These are phyloP conservation scores for Xylota segnis DNA, from an alignment of 2,888 invertebrate genomes.

Conservation along the genomic window DNA sequence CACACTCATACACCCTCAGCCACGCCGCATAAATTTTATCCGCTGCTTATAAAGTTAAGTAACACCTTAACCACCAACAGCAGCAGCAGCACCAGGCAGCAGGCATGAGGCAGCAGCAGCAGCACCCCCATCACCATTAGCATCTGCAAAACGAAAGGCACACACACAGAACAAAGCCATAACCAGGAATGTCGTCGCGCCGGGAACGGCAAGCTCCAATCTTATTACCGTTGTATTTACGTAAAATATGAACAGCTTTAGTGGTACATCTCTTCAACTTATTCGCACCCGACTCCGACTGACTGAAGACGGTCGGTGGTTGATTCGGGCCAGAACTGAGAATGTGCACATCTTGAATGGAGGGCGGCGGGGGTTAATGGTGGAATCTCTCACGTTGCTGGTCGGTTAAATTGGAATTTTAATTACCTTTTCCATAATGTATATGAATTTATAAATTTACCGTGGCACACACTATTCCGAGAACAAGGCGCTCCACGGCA, in stretches of 20 bases:
- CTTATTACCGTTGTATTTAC: constrained; percentile 76
- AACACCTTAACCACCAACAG: constrained; percentile 55
- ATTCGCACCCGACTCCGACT: constrained; percentile 53
- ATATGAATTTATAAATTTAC: constrained; percentile 69
- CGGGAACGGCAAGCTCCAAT: constrained; percentile 60
- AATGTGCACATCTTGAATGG: constrained; percentile 27
- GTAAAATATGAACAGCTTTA: constrained; percentile 74
- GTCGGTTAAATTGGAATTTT: constrained; percentile 78
- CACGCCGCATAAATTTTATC: constrained; percentile 57
- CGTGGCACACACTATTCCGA: constrained; percentile 38
- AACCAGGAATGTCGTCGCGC: constrained; percentile 32
- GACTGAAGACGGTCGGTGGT: constrained; percentile 34
- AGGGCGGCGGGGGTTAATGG: constrained; percentile 3
- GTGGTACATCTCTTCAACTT: constrained; percentile 74
- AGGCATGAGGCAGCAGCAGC: background rate
- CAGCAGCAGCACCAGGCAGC: too few species aligned
- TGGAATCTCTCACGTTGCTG: constrained; percentile 55
- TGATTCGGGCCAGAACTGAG: constrained; percentile 1
- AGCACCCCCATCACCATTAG: constrained; percentile 32
- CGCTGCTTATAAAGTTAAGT: constrained; percentile 71
- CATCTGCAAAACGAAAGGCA: constrained; percentile 48
- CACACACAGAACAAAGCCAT: constrained; percentile 48
- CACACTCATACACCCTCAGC: constrained; percentile 16
- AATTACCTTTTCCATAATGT: constrained; percentile 79
- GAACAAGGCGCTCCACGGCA: constrained; percentile 21